phyloP scores from a whole-genome alignment of 2,113 vertebrate genomes.

The Gila orcuttii region DNA sequence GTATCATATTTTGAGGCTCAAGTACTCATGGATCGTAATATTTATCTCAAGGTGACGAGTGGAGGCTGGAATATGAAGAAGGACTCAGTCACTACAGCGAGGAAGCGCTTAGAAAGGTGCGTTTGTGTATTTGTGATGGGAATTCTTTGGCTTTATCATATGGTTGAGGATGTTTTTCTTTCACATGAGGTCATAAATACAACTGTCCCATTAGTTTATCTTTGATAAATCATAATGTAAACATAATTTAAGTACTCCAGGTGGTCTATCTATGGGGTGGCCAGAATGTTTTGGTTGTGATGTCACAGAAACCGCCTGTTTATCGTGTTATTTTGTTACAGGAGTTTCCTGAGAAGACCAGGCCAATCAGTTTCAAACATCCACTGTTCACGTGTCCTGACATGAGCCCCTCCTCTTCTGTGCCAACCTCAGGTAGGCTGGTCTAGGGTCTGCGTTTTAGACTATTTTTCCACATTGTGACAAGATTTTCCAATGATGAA shows the following conservation, averaged over 20 bases:
- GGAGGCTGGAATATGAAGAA: conserved; percentile 76
- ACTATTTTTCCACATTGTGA: no score
- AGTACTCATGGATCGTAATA: background rate
- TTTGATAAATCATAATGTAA: background rate
- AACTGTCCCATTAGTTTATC: background rate
- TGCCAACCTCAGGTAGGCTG: conserved; percentile 75
- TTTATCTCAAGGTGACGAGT: conserved; percentile 68
- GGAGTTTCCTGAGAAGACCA: conserved; percentile 77
- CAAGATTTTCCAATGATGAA: background rate
- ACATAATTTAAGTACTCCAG: background rate
- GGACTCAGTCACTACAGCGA: conserved; percentile 72
- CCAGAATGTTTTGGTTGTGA: background rate
- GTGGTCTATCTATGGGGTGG: background rate
- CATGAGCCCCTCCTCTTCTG: conserved; percentile 74
- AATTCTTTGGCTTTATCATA: background rate
- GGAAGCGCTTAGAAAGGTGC: conserved; percentile 70
- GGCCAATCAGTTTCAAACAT: conserved; percentile 68
- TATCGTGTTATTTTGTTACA: conserved; percentile 47
- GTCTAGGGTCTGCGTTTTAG: background rate
- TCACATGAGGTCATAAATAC: background rate
- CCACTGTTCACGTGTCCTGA: conserved; percentile 73
- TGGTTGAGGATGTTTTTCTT: background rate
- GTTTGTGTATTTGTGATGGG: background rate
- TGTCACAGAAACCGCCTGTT: background rate
- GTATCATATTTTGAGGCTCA: conserved; percentile 39